Base-by-base conservation (phyloP, 2,888 invertebrate species). In the Malthinus seriepunctatus region DNA sequence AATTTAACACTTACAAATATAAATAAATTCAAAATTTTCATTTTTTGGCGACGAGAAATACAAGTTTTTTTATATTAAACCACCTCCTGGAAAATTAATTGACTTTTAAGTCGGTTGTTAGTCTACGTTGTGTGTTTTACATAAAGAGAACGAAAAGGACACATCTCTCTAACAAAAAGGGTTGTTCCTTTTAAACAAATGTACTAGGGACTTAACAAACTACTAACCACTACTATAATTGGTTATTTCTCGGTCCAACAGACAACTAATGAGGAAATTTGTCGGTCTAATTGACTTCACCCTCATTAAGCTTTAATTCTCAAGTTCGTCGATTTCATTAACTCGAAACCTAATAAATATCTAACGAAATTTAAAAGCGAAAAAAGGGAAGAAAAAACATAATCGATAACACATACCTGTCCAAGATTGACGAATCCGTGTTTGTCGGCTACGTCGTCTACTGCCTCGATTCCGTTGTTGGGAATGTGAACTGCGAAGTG, bases 401-500 rank as follows among this genome's bases (percentile, higher is more conserved):
- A 23, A 23, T 23, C 23, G 23, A 5, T 3, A 23, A 23, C 23
- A 23, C 23, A 85, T 76, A 96, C 96, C 92, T 93, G 90, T 82
- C 95, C 94, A 73, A 86, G 83, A 80, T 95, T 92, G 73, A 82
- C 81, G 83, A 91, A 96, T 71, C 94, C 96, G 79, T 96, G 89
- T 78, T 90, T 89, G 64, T 78, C 79, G 47, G 95, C 95, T 69
- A 97, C 86, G 62, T 79, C 81, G 73, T 89, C 86, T 42, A 93
- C 95, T 60, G 84, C 84, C n/a, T 83, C 82, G 50, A 82, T 78
- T 11, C 89, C 88, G 39, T 46, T 42, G 15, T 84, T 88, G 14
- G 90, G 90, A 75, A 97, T 87, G 76, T 91, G 88, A 46, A 95
- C 90, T 47, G 95, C 96, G 75, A 92, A 92, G 76, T 92, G 86